These are phyloP conservation scores for Eulemur macaco DNA, from an alignment of 2,113 vertebrate genomes.

Conservation along the genomic window DNA sequence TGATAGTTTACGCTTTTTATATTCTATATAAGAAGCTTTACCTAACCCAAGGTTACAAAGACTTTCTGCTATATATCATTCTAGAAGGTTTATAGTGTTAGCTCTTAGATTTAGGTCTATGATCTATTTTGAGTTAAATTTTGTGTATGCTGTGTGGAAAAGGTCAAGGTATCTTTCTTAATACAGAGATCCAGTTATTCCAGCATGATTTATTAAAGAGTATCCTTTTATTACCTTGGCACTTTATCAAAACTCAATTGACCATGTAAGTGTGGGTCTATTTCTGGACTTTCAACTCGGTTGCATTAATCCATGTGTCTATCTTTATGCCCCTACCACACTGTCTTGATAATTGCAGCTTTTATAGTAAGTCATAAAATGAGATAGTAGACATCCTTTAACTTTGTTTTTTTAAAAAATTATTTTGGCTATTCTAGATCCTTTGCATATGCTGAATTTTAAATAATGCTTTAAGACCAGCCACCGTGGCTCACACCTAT, in stretches of 20 bases:
- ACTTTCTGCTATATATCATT: not conserved
- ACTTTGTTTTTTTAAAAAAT: not conserved
- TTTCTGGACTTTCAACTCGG: not conserved
- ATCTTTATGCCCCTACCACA: not conserved
- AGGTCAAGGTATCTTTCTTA: not conserved
- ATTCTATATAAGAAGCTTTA: not conserved
- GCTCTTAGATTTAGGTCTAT: not conserved
- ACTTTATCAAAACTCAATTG: not conserved
- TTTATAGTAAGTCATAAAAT: slow-evolving; percentile 1
- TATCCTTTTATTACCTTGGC: not conserved
- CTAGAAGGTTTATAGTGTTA: not conserved
- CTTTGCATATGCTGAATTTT: not conserved
- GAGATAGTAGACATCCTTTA: not conserved
- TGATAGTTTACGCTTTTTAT: not conserved
- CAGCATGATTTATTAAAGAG: not conserved
- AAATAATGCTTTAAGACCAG: not conserved
- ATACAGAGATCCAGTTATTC: not conserved
- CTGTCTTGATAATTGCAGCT: not conserved
- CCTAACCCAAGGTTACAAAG: not conserved
- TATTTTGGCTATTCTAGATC: not conserved
- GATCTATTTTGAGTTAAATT: not conserved
- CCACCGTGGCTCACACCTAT: no score
- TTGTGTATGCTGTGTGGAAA: not conserved
- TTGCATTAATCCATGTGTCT: not conserved
- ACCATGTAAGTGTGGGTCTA: not conserved